phyloP scores from a whole-genome alignment of 2,797 vertebrate species.

The Setipinna tenuifilis region DNA sequence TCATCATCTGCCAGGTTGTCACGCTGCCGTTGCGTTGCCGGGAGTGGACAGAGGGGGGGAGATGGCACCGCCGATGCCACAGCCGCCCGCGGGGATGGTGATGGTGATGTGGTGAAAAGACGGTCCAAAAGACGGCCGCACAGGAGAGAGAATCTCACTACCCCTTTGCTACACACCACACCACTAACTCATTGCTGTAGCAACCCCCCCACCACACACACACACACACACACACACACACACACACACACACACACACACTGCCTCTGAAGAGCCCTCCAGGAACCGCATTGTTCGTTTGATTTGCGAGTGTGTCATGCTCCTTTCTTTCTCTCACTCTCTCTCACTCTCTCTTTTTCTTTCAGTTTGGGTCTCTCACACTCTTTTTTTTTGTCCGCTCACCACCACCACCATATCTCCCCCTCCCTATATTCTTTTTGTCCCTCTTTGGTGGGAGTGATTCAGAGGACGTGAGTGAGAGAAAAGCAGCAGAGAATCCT shows the following conservation, averaged over 20 bases:
- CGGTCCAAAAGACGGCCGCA: slow-evolving; percentile 40
- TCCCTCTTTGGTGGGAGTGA: not conserved
- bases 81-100: not conserved
- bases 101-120: slow-evolving; percentile 29
- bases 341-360: not conserved
- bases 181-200: not conserved
- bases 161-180: not conserved
- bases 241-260: too few species aligned
- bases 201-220: not conserved
- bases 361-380: not conserved
- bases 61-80: slow-evolving; percentile 43
- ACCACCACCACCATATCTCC: not conserved
- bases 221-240: too few species aligned
- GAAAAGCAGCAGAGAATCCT: not conserved
- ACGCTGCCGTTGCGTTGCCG: slow-evolving; percentile 64
- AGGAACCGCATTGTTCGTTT: slow-evolving; percentile 2
- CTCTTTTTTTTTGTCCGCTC: not conserved
- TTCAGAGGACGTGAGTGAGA: not conserved
- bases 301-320: slow-evolving; percentile 9
- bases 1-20: slow-evolving; percentile 77
- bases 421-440: not conserved
- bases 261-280: not conserved
- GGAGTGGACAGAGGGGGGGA: slow-evolving; percentile 52
- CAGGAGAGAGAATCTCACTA: slow-evolving; percentile 31
- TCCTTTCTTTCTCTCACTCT: not conserved